phyloP scores from a whole-genome alignment of 2,797 vertebrate genomes.

The Ataeniobius toweri region DNA sequence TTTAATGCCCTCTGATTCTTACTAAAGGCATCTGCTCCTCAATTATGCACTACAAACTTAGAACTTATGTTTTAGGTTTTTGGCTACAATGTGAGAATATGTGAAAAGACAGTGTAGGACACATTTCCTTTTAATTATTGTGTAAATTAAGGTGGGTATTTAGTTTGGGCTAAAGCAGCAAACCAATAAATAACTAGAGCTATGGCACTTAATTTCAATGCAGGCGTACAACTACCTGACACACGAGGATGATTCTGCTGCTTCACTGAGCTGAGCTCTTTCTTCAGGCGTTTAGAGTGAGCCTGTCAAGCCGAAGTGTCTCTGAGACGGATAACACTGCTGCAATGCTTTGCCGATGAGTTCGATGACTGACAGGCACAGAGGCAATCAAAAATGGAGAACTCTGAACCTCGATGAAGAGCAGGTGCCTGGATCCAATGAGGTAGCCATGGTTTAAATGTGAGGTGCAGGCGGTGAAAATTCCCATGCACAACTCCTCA shows the following conservation, averaged over 20 bases:
- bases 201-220: background rate
- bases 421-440: conserved; percentile 18
- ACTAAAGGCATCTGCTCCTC: background rate
- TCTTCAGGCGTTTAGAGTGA: conserved; percentile 46
- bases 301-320: conserved; percentile 62
- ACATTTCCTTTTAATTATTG: background rate
- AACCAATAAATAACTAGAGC: background rate
- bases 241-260: conserved; percentile 47
- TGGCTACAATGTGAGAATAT: no score
- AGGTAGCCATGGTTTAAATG: conserved; percentile 24
- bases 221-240: conserved; percentile 40
- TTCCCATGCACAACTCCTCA: conserved; percentile 14
- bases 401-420: conserved; percentile 34
- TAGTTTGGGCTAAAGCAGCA: background rate
- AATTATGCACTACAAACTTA: background rate
- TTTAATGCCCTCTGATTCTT: background rate
- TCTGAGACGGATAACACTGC: conserved; percentile 46
- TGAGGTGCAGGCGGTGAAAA: conserved; percentile 11
- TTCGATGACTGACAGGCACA: conserved; percentile 56
- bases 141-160: background rate
- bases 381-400: conserved; percentile 59
- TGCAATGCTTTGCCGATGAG: conserved; percentile 33
- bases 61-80: background rate
- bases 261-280: conserved; percentile 45
- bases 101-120: background rate